Evolutionary conservation across 2,888 invertebrate genomes (phyloP).

Genomic region (Anorthoa munda): DNA sequence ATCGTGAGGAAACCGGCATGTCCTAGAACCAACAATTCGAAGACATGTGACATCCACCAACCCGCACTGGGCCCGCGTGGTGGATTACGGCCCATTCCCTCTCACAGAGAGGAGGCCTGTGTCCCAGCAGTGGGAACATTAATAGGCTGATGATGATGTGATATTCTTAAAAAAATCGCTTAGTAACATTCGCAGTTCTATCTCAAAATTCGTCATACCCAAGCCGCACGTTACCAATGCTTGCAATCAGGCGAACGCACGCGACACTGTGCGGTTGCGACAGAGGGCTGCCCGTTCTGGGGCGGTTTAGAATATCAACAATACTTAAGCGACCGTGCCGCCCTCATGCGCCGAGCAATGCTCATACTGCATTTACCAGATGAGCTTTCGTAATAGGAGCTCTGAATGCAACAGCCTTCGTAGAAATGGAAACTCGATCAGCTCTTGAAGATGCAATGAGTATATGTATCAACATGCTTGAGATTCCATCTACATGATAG

Average conservation of each 20-base stretch:
- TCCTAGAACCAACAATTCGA: too few relatives aligned
- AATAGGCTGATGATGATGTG: too few relatives aligned
- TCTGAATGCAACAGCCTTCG: slow-evolving; percentile 77
- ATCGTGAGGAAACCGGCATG: too few relatives aligned
- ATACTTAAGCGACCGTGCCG: slow-evolving; percentile 82
- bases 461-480: slow-evolving; percentile 56
- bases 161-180: neutral
- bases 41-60: too few relatives aligned
- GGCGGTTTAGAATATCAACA: slow-evolving; percentile 88
- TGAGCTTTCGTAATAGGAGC: slow-evolving; percentile 84
- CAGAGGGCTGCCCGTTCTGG: slow-evolving; percentile 77
- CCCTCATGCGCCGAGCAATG: slow-evolving; percentile 75
- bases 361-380: slow-evolving; percentile 84
- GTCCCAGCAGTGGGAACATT: too few relatives aligned
- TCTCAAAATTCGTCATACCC: slow-evolving; percentile 66
- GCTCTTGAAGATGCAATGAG: slow-evolving; percentile 71
- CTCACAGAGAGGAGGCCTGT: too few relatives aligned
- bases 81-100: too few relatives aligned
- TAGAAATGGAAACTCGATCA: slow-evolving; percentile 79
- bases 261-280: slow-evolving; percentile 85
- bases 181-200: neutral
- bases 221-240: slow-evolving; percentile 74
- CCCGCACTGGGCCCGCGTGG: too few relatives aligned
- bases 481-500: slow-evolving; percentile 58
- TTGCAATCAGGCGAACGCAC: slow-evolving; percentile 85